Conservation (phyloP, 35 echinoderm and acorn worm genomes). For the Diadema setosum region DNA sequence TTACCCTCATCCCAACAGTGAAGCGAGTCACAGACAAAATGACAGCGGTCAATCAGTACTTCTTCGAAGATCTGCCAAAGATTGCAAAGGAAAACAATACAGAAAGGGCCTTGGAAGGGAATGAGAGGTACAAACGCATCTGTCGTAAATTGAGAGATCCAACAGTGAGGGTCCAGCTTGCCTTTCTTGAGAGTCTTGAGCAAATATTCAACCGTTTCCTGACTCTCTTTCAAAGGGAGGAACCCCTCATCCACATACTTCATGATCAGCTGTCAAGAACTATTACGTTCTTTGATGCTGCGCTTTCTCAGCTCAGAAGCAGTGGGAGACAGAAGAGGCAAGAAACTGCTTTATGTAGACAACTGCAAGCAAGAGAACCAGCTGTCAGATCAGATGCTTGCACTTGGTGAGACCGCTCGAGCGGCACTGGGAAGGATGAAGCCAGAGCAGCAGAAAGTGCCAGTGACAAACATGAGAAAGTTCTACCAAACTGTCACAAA, state of each 20-base stretch:
- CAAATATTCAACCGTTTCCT: conserved; percentile 21
- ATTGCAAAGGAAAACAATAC: conserved; percentile 11
- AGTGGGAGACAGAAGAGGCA: conserved; percentile 25
- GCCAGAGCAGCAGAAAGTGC: conserved; percentile 13
- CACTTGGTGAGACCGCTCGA: not conserved
- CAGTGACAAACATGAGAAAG: not conserved
- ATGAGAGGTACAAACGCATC: conserved; percentile 30
- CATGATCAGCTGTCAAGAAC: conserved; percentile 16
- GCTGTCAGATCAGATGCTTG: not conserved
- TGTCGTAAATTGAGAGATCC: conserved; percentile 14
- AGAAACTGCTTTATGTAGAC: conserved; percentile 8
- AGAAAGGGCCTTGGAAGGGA: conserved; percentile 6
- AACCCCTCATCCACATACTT: conserved; percentile 16
- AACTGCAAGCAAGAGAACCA: not conserved
- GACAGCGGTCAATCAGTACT: conserved; percentile 21
- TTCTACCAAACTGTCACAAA: not conserved
- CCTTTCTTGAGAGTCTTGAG: conserved; percentile 11
- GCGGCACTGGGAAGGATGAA: not conserved
- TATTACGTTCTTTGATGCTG: not conserved
- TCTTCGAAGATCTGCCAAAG: conserved; percentile 27
- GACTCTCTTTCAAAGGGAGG: conserved; percentile 19
- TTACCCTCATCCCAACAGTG: conserved; percentile 33
- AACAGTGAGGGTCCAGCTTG: not conserved
- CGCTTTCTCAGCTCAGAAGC: conserved; percentile 13
- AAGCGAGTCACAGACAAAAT: conserved; percentile 30